phyloP scores from a whole-genome alignment of 2,797 vertebrate genomes.

The Pangasius larnaudii region DNA sequence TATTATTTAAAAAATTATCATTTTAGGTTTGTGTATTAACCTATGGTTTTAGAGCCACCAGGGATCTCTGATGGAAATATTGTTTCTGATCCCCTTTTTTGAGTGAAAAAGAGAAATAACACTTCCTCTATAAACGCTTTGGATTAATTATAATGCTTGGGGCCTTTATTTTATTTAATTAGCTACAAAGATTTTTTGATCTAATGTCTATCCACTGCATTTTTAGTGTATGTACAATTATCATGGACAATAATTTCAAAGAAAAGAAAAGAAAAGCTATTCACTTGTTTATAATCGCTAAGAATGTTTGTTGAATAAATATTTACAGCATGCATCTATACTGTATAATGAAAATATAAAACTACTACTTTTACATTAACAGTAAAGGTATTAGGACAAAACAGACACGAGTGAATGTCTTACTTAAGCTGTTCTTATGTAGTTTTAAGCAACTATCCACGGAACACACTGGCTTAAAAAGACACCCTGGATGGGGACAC shows the following conservation, averaged over 20 bases:
- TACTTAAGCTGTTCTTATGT: neutral
- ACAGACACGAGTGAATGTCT: neutral
- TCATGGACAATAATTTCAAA: neutral
- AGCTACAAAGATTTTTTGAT: neutral
- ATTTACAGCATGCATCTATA: neutral
- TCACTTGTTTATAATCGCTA: neutral
- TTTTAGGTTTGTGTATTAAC: neutral
- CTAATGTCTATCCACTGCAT: neutral
- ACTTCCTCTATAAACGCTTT: neutral
- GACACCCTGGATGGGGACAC: neutral
- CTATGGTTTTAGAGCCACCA: neutral
- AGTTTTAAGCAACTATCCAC: neutral
- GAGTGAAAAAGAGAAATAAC: neutral
- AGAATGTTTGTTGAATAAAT: neutral
- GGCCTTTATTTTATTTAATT: neutral
- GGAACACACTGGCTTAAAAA: neutral
- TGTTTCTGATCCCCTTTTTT: neutral
- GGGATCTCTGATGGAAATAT: neutral
- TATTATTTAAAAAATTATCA: neutral
- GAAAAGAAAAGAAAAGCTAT: neutral
- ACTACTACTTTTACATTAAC: neutral
- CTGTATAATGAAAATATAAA: neutral
- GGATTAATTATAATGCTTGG: neutral
- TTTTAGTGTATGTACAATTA: neutral
- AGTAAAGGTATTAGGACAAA: neutral